phyloP scores from a whole-genome alignment of 2,797 vertebrate genomes.

The Pantherophis vulpinus region DNA sequence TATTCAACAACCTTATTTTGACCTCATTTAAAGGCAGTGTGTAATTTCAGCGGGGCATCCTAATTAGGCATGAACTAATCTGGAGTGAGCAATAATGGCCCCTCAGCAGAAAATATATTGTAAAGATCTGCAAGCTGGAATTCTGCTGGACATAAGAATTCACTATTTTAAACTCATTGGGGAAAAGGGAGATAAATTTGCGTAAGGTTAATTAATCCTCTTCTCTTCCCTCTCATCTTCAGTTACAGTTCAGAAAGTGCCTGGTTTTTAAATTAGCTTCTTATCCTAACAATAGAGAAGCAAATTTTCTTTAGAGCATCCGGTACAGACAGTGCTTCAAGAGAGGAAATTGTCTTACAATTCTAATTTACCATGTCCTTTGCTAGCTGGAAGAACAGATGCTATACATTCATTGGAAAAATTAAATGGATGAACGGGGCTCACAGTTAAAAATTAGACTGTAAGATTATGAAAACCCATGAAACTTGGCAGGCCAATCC shows the following conservation, averaged over 20 bases:
- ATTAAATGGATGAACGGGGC: neutral
- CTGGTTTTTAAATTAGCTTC: conserved; percentile 14
- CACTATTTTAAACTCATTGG: neutral
- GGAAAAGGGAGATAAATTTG: conserved; percentile 16
- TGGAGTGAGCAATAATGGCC: neutral
- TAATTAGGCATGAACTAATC: neutral
- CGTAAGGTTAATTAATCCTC: conserved; percentile 32
- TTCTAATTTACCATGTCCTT: neutral
- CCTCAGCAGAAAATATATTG: neutral
- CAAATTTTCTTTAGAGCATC: conserved; percentile 22
- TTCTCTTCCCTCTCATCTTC: conserved; percentile 25
- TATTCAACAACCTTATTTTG: neutral
- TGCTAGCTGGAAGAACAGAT: neutral
- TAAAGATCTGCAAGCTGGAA: conserved; percentile 3
- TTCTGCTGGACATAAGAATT: neutral
- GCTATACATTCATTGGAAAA: neutral
- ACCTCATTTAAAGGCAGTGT: neutral
- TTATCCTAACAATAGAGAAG: conserved; percentile 22
- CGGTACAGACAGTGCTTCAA: conserved; percentile 13
- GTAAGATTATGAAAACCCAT: neutral
- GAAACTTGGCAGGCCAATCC: neutral
- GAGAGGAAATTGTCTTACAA: conserved; percentile 23
- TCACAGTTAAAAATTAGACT: conserved; percentile 15
- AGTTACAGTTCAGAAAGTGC: conserved; percentile 5
- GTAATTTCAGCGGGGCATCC: neutral